These are phyloP conservation scores for Drosophila neutralis DNA, from an alignment of 2,888 invertebrate species.

Conservation along the genomic window DNA sequence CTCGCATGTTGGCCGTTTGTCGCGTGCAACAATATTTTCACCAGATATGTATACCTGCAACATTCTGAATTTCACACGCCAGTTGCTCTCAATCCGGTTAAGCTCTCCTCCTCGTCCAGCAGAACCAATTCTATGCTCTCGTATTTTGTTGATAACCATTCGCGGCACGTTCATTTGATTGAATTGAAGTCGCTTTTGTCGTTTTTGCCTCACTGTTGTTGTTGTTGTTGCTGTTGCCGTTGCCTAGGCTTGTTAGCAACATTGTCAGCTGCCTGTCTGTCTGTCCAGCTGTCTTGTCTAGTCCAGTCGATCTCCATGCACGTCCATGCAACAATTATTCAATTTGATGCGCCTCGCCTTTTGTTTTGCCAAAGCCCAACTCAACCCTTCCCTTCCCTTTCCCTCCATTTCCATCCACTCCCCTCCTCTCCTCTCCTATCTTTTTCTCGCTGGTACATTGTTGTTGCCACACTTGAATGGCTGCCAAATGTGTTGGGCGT, in stretches of 20 bases:
- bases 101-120: not conserved
- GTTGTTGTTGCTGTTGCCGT: not conserved
- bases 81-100: conserved; percentile 41
- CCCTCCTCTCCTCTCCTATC: not conserved
- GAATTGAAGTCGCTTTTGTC: conserved; percentile 67
- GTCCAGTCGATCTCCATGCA: conserved; percentile 26
- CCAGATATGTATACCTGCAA: conserved; percentile 51
- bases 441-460: conserved; percentile 25
- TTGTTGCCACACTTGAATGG: conserved; percentile 73
- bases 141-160: conserved; percentile 69
- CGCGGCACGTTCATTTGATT: conserved; percentile 80
- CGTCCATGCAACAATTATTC: conserved; percentile 75
- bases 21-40: conserved; percentile 70
- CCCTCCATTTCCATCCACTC: not conserved
- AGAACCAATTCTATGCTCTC: conserved; percentile 1
- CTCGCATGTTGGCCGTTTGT: conserved; percentile 68
- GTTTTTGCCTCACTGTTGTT: conserved; percentile 21
- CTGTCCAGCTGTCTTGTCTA: conserved; percentile 22
- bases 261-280: conserved; percentile 30
- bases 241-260: conserved; percentile 61
- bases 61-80: conserved; percentile 79
- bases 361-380: conserved; percentile 40
- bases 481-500: conserved; percentile 76
- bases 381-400: not conserved
- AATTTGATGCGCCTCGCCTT: conserved; percentile 70